Percentiles rank a stretch among this genome's conserved stretches.
Conservation (phyloP, 2,888 invertebrate genomes). For the Oligia fasciuncula region DNA sequence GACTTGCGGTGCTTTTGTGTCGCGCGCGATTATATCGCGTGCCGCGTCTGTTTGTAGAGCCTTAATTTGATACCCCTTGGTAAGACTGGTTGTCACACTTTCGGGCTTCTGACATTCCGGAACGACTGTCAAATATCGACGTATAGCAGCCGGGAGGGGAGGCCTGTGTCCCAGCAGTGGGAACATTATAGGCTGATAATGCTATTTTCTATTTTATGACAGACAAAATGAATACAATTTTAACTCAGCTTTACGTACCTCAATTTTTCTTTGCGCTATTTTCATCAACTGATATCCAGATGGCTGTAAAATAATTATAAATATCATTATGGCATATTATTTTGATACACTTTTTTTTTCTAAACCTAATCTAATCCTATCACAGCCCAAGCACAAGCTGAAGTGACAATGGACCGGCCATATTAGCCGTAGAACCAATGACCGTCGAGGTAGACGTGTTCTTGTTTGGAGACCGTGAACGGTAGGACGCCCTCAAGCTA, state of each 20-base stretch:
- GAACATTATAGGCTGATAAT: neutral
- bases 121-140: neutral
- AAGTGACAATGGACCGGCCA: too few species aligned
- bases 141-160: neutral
- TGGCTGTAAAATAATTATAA: constrained; percentile 16
- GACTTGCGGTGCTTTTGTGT: too few species aligned
- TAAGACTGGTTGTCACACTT: neutral
- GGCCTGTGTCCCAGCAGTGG: too few species aligned
- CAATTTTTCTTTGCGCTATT: constrained; percentile 28
- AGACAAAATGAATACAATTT: neutral
- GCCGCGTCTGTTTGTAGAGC: too few species aligned
- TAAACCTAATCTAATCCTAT: too few species aligned
- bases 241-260: constrained; percentile 6
- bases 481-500: too few species aligned
- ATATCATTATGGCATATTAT: neutral
- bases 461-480: too few species aligned
- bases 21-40: too few species aligned
- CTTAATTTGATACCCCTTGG: neutral
- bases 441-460: too few species aligned
- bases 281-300: constrained; percentile 28
- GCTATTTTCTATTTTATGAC: neutral
- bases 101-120: neutral
- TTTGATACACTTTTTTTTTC: neutral
- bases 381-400: too few species aligned
- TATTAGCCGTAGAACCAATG: too few species aligned